Conservation (phyloP, 2,888 invertebrate species). For the Aromia moschata region DNA sequence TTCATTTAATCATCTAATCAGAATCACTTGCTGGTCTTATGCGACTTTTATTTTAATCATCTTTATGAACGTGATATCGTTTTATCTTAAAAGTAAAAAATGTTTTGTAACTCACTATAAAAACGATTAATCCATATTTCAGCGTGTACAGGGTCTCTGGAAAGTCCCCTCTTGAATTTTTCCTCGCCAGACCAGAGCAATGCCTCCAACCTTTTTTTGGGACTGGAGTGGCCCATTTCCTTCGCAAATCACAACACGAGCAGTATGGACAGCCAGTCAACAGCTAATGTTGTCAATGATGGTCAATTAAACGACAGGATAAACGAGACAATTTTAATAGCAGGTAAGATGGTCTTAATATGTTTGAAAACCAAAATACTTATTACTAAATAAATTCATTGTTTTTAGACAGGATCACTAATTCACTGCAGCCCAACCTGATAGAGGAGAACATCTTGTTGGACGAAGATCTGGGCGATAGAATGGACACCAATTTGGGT, state of each 20-base stretch:
- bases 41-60: too few relatives aligned
- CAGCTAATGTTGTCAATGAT: slow-evolving; percentile 23
- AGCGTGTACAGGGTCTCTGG: slow-evolving; percentile 56
- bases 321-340: slow-evolving; percentile 57
- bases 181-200: slow-evolving; percentile 37
- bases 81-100: too few relatives aligned
- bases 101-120: too few relatives aligned
- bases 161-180: slow-evolving; percentile 56
- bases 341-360: too few relatives aligned
- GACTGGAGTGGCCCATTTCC: slow-evolving; percentile 58
- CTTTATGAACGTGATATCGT: too few relatives aligned
- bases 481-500: slow-evolving; percentile 46
- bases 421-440: slow-evolving; percentile 51
- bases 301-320: slow-evolving; percentile 41
- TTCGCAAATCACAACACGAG: slow-evolving; percentile 44
- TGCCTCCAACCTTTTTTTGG: slow-evolving; percentile 56
- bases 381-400: too few relatives aligned
- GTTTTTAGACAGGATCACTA: slow-evolving; percentile 55
- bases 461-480: slow-evolving; percentile 46
- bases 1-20: too few relatives aligned
- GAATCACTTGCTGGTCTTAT: too few relatives aligned
- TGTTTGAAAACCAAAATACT: too few relatives aligned
- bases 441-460: slow-evolving; percentile 55
- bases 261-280: slow-evolving; percentile 30
- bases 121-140: slow-evolving; percentile 30